Base-by-base conservation (phyloP, 2,797 vertebrate genomes). In the Chloroceryle amazona region DNA sequence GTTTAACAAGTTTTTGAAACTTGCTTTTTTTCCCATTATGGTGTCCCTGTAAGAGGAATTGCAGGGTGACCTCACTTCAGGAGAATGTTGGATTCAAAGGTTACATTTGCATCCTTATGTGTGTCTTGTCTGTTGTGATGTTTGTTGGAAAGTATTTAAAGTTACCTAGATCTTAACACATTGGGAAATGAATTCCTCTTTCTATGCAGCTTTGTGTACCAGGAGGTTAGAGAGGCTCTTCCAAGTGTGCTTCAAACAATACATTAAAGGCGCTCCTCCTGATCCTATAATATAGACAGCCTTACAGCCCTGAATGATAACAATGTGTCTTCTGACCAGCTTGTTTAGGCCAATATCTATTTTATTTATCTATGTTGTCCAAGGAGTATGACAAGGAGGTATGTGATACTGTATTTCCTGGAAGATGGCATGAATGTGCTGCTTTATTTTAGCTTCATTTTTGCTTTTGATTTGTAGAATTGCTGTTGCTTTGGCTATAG, bases 311-410 rank as follows among this genome's bases (percentile, higher is more conserved):
- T 81, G 52, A 89, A 57, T 93, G 62, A 41, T 95, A 85, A 92
- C 51, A 26, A 20, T 87, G 35, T 94, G 11, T 97, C 75, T 87
- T 92, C 63, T 91, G 91, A 96, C 46, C 68, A 92, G 44, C 71
- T 91, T 85, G 72, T 92, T 96, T 92, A 96, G 96, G 95, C 88
- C 91, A 61, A 86, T 89, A 63, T 96, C 68, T 96, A 63, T 96
- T 97, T 97, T 96, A 91, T 96, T 95, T 97, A 84, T 85, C 78
- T 93, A 61, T 94, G 96, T 92, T 96, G 80, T 81, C 90, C 86
- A 82, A 96, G 96, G 94, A 97, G 8, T 95, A 63, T 96, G 94
- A 96, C 55, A 92, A 93, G 87, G 92, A 94, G 88, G 91, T 96
- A 93, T 28, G 93, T 96, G 94, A 42, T 65, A 68, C 54, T 60